Base-by-base conservation (phyloP, 1,140 invertebrate genomes). In the Metopolophium dirhodum region DNA sequence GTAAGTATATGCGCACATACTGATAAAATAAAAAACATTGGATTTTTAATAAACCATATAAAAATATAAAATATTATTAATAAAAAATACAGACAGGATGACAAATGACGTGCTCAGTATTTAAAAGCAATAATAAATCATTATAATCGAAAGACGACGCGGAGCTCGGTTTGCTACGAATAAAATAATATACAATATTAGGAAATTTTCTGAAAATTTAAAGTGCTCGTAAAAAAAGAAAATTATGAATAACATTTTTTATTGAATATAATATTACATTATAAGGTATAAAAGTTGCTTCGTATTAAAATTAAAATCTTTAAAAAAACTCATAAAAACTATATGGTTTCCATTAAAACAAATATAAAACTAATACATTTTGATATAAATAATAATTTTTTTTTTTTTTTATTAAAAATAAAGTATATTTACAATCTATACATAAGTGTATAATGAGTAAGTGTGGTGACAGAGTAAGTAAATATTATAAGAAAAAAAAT, bases 121-220 rank as follows among this genome's bases (percentile, higher is more conserved):
- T 68, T 68, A 68, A 68, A 68, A 68, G 61, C 30, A 68, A 68
- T n/a, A 68, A 68, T 68, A n/a, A 77, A 77, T 77, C 61, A 77
- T 77, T 77, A n/a, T 6, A 77, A 77, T 77, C 30, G 30, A 77
- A 77, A 77, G n/a, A 77, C n/a, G 0, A 11, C 18, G 3, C 9
- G 14, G 30, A n/a, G 14, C 30, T n/a, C 61, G 61, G 61, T 61
- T 61, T 61, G 30, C 57, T 61, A 61, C 30, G 7, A 61, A 11
- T 61, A 30, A 11, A 26, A 4, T 61, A 61, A 30, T 61, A 26
- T 23, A 57, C 8, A 23, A 26, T n/a, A 68, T 68, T n/a, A 68
- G 30, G n/a, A n/a, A n/a, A n/a, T 77, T 77, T 77, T n/a, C 8
- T n/a, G 14, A 18, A 77, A n/a, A 68, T n/a, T 77, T 18, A 18